These are phyloP conservation scores for Sarcophaga subvicina DNA, from an alignment of 2,888 invertebrate species.

Conservation along the genomic window DNA sequence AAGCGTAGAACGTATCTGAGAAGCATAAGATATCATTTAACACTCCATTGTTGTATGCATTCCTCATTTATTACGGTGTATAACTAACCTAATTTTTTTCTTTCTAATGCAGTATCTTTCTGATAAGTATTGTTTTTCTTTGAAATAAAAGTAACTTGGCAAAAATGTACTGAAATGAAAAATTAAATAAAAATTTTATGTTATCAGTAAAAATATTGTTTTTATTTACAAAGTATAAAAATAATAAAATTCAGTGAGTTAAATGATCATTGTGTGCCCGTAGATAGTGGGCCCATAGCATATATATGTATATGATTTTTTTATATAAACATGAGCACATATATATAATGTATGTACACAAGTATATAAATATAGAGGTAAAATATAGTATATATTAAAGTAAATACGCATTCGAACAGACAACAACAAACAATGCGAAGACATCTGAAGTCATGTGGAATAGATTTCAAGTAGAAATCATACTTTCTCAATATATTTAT, in stretches of 20 bases:
- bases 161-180: conserved; percentile 13
- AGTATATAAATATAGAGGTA: not conserved
- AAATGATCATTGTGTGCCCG: conserved; percentile 35
- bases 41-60: too few species aligned
- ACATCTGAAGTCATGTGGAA: conserved; percentile 37
- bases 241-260: not conserved
- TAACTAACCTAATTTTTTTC: conserved; percentile 51
- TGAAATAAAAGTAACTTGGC: conserved; percentile 59
- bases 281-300: conserved; percentile 14
- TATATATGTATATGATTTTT: not conserved
- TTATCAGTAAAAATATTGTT: conserved; percentile 55
- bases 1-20: not conserved
- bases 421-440: not conserved
- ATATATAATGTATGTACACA: not conserved
- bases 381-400: conserved; percentile 21
- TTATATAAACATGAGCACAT: too few species aligned
- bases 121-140: conserved; percentile 53
- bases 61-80: not conserved
- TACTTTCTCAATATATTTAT: too few species aligned
- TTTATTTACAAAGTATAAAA: conserved; percentile 35
- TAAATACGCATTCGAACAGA: not conserved
- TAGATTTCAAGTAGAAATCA: conserved; percentile 26
- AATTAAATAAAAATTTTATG: not conserved
- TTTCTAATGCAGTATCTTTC: conserved; percentile 43
- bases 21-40: not conserved